phyloP scores from a whole-genome alignment of 2,888 invertebrate species.

The Drosophila quinaria region DNA sequence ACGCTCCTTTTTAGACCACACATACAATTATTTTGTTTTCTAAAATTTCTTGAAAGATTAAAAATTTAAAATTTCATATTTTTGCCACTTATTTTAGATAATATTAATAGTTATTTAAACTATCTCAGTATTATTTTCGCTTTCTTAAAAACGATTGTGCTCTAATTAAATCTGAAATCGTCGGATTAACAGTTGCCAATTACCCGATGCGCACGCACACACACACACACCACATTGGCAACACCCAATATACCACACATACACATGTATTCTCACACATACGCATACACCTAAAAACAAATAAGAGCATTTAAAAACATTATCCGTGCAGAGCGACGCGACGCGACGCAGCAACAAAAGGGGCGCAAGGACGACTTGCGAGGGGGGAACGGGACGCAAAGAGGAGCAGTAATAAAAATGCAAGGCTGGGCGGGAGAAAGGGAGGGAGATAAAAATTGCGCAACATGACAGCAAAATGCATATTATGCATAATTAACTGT shows the following conservation, averaged over 20 bases:
- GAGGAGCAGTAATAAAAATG: conserved; percentile 56
- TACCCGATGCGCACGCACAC: conserved; percentile 44
- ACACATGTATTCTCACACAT: conserved; percentile 10
- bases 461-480: conserved; percentile 83
- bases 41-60: too few species aligned
- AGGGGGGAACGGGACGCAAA: conserved; percentile 7
- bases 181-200: conserved; percentile 69
- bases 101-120: background rate
- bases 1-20: too few species aligned
- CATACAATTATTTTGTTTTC: too few species aligned
- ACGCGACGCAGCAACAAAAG: conserved; percentile 28
- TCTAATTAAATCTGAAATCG: conserved; percentile 47
- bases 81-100: background rate
- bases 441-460: conserved; percentile 71
- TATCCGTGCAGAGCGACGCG: conserved; percentile 49
- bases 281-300: conserved; percentile 38
- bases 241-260: conserved; percentile 19
- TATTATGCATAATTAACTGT: conserved; percentile 85
- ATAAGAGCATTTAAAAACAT: conserved; percentile 77
- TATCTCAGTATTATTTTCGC: background rate
- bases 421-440: conserved; percentile 1
- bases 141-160: conserved; percentile 3
- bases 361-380: conserved; percentile 2
- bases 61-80: too few species aligned
- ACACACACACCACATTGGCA: conserved; percentile 34